phyloP scores from a whole-genome alignment of 2,888 invertebrate genomes.

The Ophonus ardosiacus region DNA sequence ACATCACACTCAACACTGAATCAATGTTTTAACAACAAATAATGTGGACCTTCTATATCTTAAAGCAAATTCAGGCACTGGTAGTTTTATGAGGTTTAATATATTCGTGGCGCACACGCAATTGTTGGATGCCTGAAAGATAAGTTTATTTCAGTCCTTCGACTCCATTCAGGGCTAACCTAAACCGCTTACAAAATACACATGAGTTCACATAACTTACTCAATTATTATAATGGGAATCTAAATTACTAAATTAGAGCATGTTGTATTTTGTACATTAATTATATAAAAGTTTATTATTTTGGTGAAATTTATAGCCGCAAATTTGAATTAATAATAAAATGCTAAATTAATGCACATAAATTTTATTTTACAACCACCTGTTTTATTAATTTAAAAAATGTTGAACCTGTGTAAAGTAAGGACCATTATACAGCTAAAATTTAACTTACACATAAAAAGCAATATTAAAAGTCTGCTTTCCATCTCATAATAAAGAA shows the following conservation, averaged over 20 bases:
- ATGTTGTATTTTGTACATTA: background rate
- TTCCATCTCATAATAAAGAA: too few relatives aligned
- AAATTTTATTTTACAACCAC: background rate
- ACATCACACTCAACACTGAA: background rate
- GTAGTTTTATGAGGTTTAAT: conserved; percentile 17
- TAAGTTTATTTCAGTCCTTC: background rate
- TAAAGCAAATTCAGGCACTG: background rate
- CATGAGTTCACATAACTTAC: conserved; percentile 3
- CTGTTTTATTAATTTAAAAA: background rate
- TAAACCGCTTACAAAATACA: conserved; percentile 16
- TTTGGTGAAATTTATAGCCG: background rate
- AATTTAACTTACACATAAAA: too few relatives aligned
- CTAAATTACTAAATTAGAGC: background rate
- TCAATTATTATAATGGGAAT: background rate
- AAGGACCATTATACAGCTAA: too few relatives aligned
- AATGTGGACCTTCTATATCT: background rate
- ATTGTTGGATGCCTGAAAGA: conserved; percentile 26
- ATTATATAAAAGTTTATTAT: background rate
- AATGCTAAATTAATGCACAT: background rate
- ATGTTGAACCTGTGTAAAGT: too few relatives aligned
- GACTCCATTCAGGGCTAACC: background rate
- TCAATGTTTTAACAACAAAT: conserved; percentile 23
- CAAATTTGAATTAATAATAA: background rate
- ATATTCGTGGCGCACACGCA: conserved; percentile 26
- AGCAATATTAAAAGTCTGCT: too few relatives aligned